These are phyloP conservation scores for Limosa lapponica DNA, from an alignment of 2,797 vertebrate genomes.

Conservation along the genomic window DNA sequence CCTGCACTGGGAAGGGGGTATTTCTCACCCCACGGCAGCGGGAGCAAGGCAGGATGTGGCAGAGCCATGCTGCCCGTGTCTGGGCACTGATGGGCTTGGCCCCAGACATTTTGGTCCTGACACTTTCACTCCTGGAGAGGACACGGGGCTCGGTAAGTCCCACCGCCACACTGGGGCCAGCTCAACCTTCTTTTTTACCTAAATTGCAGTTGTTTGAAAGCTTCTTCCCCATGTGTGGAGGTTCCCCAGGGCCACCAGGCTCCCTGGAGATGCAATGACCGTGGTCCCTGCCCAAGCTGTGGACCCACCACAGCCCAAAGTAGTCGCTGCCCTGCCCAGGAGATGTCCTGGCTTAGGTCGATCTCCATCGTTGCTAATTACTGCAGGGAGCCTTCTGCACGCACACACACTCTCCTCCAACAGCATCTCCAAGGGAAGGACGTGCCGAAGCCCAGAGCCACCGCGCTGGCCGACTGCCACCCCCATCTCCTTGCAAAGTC, in stretches of 20 bases:
- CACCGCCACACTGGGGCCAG: fast-evolving
- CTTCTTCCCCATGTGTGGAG: fast-evolving
- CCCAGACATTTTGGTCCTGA: not conserved
- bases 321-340: fast-evolving
- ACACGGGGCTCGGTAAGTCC: not conserved
- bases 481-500: not conserved
- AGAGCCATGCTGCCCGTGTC: fast-evolving
- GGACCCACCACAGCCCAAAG: not conserved
- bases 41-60: not conserved
- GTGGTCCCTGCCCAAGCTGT: not conserved
- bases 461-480: not conserved
- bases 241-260: not conserved
- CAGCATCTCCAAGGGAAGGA: not conserved
- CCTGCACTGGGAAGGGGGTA: fast-evolving
- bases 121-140: not conserved
- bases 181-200: not conserved
- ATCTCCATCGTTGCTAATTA: not conserved
- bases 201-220: not conserved
- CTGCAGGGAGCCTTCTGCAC: not conserved
- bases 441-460: fast-evolving
- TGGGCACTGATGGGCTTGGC: not conserved
- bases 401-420: not conserved
- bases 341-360: not conserved
- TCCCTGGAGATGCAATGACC: not conserved
- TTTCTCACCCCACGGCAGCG: fast-evolving